These are phyloP conservation scores for Adrianichthys oophorus DNA, from an alignment of 2,797 vertebrate species.

Conservation along the genomic window DNA sequence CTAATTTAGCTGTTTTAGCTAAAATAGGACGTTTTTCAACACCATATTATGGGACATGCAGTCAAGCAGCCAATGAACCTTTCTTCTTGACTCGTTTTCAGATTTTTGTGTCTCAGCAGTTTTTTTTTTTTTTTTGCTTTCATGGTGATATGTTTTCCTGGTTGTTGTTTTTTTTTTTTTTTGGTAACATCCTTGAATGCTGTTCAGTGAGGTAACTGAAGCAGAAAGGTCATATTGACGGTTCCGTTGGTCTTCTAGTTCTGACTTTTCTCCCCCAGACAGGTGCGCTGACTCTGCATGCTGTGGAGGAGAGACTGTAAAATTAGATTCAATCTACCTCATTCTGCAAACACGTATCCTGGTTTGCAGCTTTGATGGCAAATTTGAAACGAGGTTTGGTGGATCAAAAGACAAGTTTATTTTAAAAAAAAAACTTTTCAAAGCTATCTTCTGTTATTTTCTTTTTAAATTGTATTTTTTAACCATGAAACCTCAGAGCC, in stretches of 20 bases:
- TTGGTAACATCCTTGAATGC: conserved; percentile 26
- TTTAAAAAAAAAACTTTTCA: neutral
- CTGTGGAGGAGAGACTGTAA: conserved; percentile 57
- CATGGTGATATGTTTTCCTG: conserved; percentile 39
- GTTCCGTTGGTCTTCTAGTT: conserved; percentile 57
- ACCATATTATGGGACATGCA: too few relatives aligned
- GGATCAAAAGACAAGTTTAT: neutral
- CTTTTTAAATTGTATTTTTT: neutral
- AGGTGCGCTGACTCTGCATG: conserved; percentile 71
- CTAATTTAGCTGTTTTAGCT: neutral
- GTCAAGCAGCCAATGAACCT: conserved; percentile 18
- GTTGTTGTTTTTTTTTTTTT: conserved; percentile 59
- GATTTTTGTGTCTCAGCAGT: conserved; percentile 38
- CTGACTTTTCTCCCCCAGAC: conserved; percentile 60
- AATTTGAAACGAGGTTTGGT: neutral
- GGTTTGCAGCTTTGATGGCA: conserved; percentile 15
- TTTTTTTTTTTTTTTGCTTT: neutral
- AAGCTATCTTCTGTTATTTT: neutral
- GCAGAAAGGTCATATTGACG: conserved; percentile 60
- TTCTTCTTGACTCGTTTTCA: conserved; percentile 11
- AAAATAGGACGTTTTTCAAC: too few relatives aligned
- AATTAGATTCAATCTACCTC: conserved; percentile 62
- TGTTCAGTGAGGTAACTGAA: conserved; percentile 57
- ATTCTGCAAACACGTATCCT: conserved; percentile 62
- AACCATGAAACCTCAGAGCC: too few relatives aligned